phyloP scores from a whole-genome alignment of 2,113 vertebrate genomes.

The Paracanthobrama guichenoti region DNA sequence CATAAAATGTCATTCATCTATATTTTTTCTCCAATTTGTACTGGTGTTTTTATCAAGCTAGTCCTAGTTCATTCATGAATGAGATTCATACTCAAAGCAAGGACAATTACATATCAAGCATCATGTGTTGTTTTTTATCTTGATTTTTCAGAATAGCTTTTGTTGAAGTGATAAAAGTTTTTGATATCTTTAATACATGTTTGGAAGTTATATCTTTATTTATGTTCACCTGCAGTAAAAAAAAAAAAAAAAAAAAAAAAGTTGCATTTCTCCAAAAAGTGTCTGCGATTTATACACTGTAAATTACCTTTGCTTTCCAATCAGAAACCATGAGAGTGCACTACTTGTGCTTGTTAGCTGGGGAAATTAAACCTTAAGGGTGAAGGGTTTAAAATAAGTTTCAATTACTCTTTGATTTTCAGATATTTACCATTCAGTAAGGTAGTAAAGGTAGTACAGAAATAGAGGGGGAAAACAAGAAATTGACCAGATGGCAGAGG shows the following conservation, averaged over 20 bases:
- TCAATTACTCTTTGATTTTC: conserved; percentile 46
- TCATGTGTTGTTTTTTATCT: too few relatives aligned
- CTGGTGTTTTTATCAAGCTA: background rate
- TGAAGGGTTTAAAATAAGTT: conserved; percentile 33
- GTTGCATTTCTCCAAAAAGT: background rate
- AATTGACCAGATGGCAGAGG: conserved; percentile 58
- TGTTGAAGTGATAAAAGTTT: background rate
- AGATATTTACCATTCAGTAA: conserved; percentile 29
- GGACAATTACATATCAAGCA: too few relatives aligned
- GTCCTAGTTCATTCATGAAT: background rate
- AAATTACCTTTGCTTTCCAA: conserved; percentile 38
- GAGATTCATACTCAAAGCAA: background rate
- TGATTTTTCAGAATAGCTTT: background rate
- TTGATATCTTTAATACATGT: background rate
- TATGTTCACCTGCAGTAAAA: background rate
- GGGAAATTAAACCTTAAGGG: conserved; percentile 28
- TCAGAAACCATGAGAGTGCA: conserved; percentile 2
- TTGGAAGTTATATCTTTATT: background rate
- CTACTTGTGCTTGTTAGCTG: conserved; percentile 4
- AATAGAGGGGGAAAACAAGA: conserved; percentile 24
- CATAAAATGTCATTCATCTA: background rate
- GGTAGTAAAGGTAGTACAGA: conserved; percentile 36
- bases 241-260: background rate
- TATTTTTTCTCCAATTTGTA: too few relatives aligned
- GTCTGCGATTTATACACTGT: background rate